These are phyloP conservation scores for Drosophila silvestris DNA, from an alignment of 2,888 invertebrate genomes.

Conservation along the genomic window DNA sequence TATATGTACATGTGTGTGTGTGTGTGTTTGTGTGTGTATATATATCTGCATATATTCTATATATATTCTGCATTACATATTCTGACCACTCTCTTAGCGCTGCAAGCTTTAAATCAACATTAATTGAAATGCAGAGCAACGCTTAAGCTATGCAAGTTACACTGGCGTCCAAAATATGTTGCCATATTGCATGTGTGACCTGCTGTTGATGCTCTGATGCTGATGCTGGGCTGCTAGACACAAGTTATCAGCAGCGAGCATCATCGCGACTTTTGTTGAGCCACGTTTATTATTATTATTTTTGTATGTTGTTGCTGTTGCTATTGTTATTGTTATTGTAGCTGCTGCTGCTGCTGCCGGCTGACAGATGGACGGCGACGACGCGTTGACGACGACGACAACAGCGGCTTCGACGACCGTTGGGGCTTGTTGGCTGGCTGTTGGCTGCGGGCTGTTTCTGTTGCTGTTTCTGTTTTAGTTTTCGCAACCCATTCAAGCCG, in stretches of 20 bases:
- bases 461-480: slow-evolving; percentile 66
- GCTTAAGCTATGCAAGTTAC: slow-evolving; percentile 14
- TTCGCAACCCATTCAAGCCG: slow-evolving; percentile 76
- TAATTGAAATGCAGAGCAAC: slow-evolving; percentile 34
- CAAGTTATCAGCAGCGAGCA: slow-evolving; percentile 44
- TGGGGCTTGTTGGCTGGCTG: slow-evolving; percentile 14
- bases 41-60: neutral
- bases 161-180: slow-evolving; percentile 42
- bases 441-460: slow-evolving; percentile 58
- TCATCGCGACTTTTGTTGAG: slow-evolving; percentile 48
- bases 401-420: slow-evolving; percentile 46
- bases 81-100: slow-evolving; percentile 4
- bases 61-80: neutral
- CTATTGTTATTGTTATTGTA: slow-evolving; percentile 24
- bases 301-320: slow-evolving; percentile 28
- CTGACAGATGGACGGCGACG: slow-evolving; percentile 41
- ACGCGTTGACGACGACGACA: slow-evolving; percentile 25
- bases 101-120: slow-evolving; percentile 24
- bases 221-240: slow-evolving; percentile 29
- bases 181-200: slow-evolving; percentile 18
- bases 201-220: slow-evolving; percentile 2
- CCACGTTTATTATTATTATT: slow-evolving; percentile 54
- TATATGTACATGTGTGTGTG: neutral
- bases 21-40: neutral
- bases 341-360: slow-evolving; percentile 23